Percentiles rank a stretch among this genome's conserved stretches.
phyloP scores from a whole-genome alignment of 2,797 vertebrate genomes.

The Avahi laniger region DNA sequence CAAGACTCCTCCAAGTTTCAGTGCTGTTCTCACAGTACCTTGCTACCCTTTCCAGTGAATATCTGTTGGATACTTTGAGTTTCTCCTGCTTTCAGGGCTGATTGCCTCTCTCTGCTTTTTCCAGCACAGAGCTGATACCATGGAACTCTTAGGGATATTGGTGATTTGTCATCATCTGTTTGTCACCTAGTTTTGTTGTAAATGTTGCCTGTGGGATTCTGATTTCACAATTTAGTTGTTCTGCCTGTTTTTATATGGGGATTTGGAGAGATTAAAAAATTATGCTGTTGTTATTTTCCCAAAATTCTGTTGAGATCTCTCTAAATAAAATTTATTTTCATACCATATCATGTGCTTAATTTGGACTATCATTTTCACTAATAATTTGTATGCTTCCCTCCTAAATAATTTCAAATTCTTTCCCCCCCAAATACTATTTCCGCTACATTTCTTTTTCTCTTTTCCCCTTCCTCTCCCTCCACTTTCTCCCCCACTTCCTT shows the following conservation, averaged over 20 bases:
- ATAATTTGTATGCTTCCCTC: neutral
- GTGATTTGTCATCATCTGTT: neutral
- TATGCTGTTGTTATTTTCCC: neutral
- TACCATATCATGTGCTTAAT: neutral
- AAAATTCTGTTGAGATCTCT: neutral
- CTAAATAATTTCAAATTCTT: neutral
- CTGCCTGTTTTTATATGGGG: neutral
- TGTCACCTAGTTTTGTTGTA: neutral
- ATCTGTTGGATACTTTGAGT: neutral
- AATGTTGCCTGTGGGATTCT: neutral
- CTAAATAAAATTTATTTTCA: neutral
- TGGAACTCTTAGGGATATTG: neutral
- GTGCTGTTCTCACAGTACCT: neutral
- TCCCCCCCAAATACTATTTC: too few species aligned
- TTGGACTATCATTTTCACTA: neutral
- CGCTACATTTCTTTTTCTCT: neutral
- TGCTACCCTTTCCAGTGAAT: neutral
- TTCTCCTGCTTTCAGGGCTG: neutral
- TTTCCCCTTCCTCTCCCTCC: neutral
- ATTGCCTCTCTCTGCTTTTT: neutral
- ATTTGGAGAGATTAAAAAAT: neutral
- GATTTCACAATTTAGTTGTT: neutral
- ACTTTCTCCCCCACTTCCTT: neutral
- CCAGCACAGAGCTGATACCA: neutral
- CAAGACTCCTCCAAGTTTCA: neutral